Percentiles rank a stretch among this genome's conserved stretches.
Evolutionary conservation across 1,140 invertebrate genomes (phyloP).

Genomic region (Neodiprion fabricii): DNA sequence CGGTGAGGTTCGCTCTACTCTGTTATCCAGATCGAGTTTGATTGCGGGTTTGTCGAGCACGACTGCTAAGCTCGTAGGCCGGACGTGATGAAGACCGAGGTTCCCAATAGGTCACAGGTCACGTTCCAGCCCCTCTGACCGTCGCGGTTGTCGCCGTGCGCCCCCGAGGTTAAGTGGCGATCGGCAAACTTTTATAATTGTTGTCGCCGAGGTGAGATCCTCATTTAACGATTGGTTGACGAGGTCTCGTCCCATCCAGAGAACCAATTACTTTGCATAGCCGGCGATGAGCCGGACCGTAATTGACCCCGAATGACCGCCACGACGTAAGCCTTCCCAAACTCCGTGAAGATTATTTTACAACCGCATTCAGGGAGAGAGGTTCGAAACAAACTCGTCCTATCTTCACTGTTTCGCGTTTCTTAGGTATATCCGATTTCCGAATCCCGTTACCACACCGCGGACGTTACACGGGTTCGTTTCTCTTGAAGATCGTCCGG

Average conservation of each 20-base stretch:
- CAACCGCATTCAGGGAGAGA: too few relatives aligned
- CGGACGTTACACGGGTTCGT: too few relatives aligned
- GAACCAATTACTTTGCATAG: too few relatives aligned
- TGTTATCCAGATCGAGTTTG: background rate
- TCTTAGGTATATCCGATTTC: too few relatives aligned
- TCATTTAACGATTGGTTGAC: background rate
- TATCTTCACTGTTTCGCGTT: too few relatives aligned
- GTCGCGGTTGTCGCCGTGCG: slow-evolving; percentile 37
- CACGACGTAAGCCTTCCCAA: background rate
- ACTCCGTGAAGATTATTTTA: too few relatives aligned
- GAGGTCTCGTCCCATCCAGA: background rate
- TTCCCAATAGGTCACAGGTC: slow-evolving; percentile 2
- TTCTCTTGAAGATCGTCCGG: too few relatives aligned
- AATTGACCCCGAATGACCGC: background rate
- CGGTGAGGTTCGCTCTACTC: too few relatives aligned
- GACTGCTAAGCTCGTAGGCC: background rate
- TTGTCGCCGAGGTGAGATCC: slow-evolving; percentile 39
- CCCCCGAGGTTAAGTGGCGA: slow-evolving; percentile 42
- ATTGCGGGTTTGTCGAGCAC: background rate
- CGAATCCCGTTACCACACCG: too few relatives aligned
- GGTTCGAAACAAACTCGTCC: too few relatives aligned
- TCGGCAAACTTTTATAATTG: slow-evolving; percentile 42
- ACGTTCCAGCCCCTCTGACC: background rate
- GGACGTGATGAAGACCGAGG: background rate
- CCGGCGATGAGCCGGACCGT: too few relatives aligned